Percentiles rank a stretch among this genome's conserved stretches.
These are phyloP conservation scores for Ricordea florida DNA, from an alignment of 92 coral and sea anemone genomes.

Conservation along the genomic window DNA sequence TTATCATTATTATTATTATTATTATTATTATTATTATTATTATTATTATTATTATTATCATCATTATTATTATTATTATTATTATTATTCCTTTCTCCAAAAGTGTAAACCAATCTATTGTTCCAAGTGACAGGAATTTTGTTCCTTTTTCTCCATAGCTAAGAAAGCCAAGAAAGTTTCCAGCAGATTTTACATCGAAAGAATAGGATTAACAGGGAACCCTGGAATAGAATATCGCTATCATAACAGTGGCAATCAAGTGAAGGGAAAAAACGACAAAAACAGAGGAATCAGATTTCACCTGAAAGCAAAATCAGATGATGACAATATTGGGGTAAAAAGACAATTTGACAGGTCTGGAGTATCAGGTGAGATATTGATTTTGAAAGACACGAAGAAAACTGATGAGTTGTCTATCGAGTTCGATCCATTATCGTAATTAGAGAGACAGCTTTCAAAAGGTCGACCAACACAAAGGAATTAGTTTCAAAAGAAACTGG, in stretches of 20 bases:
- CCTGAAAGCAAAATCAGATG: not conserved
- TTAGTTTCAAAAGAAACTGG: no score
- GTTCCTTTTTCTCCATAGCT: not conserved
- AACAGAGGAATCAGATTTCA: not conserved
- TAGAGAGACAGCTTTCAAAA: no score
- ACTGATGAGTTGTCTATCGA: no score
- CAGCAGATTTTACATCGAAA: conserved; percentile 57
- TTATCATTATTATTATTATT: not conserved
- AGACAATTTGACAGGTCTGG: conserved; percentile 8
- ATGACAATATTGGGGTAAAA: not conserved
- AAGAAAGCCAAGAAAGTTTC: not conserved
- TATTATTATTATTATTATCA: not conserved
- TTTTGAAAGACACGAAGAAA: no score
- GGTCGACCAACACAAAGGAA: no score
- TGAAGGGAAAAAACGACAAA: not conserved
- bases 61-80: no score
- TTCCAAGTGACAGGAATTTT: not conserved
- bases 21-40: not conserved
- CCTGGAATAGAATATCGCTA: not conserved
- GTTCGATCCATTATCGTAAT: no score
- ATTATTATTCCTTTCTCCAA: no score
- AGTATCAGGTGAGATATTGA: not conserved
- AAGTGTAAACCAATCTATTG: not conserved
- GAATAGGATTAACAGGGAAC: conserved; percentile 41
- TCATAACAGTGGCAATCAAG: not conserved